Conservation (phyloP, 2,113 vertebrate genomes). For the Ophthalmolycus amberensis region DNA sequence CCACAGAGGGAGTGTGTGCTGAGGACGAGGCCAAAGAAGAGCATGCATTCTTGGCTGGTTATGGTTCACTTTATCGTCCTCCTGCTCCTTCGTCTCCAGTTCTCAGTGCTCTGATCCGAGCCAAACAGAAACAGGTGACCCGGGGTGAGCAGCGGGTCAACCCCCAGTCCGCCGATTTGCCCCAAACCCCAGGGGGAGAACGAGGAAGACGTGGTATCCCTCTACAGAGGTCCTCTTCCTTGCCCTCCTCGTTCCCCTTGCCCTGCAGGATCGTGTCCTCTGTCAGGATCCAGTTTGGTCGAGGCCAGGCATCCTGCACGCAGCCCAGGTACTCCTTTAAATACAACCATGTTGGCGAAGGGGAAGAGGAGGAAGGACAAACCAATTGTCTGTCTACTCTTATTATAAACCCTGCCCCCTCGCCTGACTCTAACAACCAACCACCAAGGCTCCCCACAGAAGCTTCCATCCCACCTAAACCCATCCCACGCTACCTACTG, state of each 20-base stretch:
- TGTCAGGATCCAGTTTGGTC: slow-evolving; percentile 89
- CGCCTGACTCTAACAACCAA: slow-evolving; percentile 53
- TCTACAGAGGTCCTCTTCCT: slow-evolving; percentile 90
- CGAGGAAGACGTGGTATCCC: slow-evolving; percentile 75
- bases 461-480: slow-evolving; percentile 64
- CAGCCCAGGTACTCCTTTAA: slow-evolving; percentile 89
- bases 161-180: slow-evolving; percentile 27
- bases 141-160: not conserved
- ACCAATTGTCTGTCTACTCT: slow-evolving; percentile 81
- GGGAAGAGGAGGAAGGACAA: slow-evolving; percentile 61
- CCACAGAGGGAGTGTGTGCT: not conserved
- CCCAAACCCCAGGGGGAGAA: slow-evolving; percentile 49
- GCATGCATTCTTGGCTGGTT: not conserved
- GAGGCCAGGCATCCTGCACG: slow-evolving; percentile 85
- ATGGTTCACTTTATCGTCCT: not conserved
- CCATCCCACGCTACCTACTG: slow-evolving; percentile 74
- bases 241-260: slow-evolving; percentile 87
- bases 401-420: slow-evolving; percentile 78
- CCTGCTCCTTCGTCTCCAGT: slow-evolving; percentile 72
- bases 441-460: slow-evolving; percentile 33
- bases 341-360: slow-evolving; percentile 77
- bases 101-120: slow-evolving; percentile 83
- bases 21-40: not conserved
- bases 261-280: slow-evolving; percentile 92
- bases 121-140: slow-evolving; percentile 80